Evolutionary conservation across 2,797 vertebrate species (phyloP).

Genomic region (Enteromius paludinosus): DNA sequence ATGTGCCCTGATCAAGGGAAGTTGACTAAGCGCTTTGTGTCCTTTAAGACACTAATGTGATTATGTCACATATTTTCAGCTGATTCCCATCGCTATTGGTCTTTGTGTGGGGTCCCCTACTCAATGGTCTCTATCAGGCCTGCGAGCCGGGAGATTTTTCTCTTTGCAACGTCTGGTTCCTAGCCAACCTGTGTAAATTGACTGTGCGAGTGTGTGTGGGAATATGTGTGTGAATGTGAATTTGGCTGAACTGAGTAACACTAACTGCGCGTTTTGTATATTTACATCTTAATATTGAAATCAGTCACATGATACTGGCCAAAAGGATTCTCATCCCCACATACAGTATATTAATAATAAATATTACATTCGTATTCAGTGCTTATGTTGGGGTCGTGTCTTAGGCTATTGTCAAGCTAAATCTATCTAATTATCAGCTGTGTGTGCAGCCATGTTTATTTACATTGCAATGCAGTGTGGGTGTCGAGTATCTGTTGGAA

Average conservation of each 20-base stretch:
- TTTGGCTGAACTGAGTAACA: constrained; percentile 31
- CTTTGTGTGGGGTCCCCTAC: constrained; percentile 78
- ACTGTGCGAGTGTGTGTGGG: constrained; percentile 60
- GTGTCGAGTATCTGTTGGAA: constrained; percentile 29
- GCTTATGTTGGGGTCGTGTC: background rate
- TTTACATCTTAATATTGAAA: background rate
- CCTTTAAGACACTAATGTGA: constrained; percentile 82
- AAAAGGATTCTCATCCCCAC: background rate
- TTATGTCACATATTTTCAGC: constrained; percentile 82
- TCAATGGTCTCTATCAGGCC: constrained; percentile 75
- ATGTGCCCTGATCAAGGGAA: constrained; percentile 80
- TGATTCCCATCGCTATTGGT: constrained; percentile 79
- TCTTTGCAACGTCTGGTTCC: constrained; percentile 78
- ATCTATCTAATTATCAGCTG: constrained; percentile 29
- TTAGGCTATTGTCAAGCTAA: background rate
- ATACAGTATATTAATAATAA: constrained; percentile 5
- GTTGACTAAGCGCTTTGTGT: constrained; percentile 81
- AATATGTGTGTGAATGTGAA: constrained; percentile 59
- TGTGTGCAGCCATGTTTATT: constrained; percentile 38
- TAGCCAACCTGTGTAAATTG: constrained; percentile 77
- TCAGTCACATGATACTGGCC: background rate
- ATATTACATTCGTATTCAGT: background rate
- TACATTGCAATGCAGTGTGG: constrained; percentile 27
- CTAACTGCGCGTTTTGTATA: constrained; percentile 14
- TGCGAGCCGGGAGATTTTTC: constrained; percentile 78